Conservation (phyloP, 2,113 vertebrate genomes). For the Aepyceros melampus region DNA sequence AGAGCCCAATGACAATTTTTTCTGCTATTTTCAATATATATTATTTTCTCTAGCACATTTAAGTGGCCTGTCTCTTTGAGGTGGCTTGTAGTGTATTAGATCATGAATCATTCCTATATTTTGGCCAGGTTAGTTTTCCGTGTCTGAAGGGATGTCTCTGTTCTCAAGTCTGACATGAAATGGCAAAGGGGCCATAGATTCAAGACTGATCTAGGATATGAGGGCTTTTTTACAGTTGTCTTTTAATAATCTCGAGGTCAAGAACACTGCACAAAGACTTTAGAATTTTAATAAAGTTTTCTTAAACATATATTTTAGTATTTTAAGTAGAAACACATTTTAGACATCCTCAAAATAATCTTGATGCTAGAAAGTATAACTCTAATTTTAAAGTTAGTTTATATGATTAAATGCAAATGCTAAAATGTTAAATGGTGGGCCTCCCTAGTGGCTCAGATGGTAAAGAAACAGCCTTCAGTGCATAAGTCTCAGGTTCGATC, state of each 20-base stretch:
- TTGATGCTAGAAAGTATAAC: background rate
- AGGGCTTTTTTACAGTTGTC: background rate
- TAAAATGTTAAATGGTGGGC: background rate
- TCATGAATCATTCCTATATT: background rate
- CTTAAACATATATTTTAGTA: background rate
- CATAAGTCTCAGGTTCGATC: background rate
- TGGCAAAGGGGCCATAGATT: background rate
- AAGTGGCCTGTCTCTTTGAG: background rate
- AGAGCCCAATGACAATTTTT: background rate
- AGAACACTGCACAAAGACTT: background rate
- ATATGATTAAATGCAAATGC: background rate
- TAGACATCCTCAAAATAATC: background rate
- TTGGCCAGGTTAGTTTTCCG: background rate
- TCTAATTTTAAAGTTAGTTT: background rate
- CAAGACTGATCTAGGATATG: background rate
- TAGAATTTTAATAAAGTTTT: background rate
- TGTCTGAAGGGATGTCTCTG: background rate
- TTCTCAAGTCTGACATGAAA: background rate
- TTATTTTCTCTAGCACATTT: background rate
- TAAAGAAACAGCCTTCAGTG: background rate
- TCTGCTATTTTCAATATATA: background rate
- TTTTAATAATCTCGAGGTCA: background rate
- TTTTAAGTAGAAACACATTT: background rate
- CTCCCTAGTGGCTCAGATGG: background rate
- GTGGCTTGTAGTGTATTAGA: fast-evolving